Evolutionary conservation across 2,888 invertebrate genomes (phyloP).

Genomic region (Calameuta idolon): DNA sequence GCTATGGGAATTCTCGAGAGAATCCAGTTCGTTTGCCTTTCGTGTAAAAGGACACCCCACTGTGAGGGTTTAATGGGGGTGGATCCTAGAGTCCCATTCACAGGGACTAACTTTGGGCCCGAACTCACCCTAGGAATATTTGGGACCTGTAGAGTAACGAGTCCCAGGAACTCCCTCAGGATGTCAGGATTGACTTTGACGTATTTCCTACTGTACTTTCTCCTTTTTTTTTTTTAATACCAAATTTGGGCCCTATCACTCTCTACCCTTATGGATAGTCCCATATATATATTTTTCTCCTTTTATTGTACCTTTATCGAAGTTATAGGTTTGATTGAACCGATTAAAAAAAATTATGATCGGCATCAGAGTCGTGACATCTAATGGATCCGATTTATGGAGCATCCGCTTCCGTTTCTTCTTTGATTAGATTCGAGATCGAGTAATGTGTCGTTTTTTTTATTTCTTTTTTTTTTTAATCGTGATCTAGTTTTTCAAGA

Average conservation of each 20-base stretch:
- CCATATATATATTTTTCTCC: neutral
- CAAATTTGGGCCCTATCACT: neutral
- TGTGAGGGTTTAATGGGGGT: slow-evolving; percentile 59
- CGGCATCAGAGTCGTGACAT: neutral
- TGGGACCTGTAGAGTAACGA: neutral
- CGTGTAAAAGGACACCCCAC: slow-evolving; percentile 52
- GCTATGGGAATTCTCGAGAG: slow-evolving; percentile 34
- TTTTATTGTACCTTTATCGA: neutral
- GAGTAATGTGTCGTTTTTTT: neutral
- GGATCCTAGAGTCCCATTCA: slow-evolving; percentile 48
- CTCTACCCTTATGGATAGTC: neutral
- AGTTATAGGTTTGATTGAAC: neutral
- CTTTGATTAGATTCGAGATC: neutral
- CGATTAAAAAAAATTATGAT: neutral
- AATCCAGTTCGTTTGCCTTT: slow-evolving; percentile 46
- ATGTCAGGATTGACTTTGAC: slow-evolving; percentile 29
- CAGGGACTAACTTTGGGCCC: neutral
- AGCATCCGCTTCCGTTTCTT: neutral
- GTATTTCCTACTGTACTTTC: slow-evolving; percentile 4
- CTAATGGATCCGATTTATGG: neutral
- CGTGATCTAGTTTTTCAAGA: neutral
- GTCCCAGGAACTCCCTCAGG: neutral
- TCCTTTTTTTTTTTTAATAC: neutral
- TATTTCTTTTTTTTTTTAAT: neutral
- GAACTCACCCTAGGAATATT: neutral